Evolutionary conservation across 2,797 vertebrate genomes (phyloP).

Genomic region (Molossus alvarezi): DNA sequence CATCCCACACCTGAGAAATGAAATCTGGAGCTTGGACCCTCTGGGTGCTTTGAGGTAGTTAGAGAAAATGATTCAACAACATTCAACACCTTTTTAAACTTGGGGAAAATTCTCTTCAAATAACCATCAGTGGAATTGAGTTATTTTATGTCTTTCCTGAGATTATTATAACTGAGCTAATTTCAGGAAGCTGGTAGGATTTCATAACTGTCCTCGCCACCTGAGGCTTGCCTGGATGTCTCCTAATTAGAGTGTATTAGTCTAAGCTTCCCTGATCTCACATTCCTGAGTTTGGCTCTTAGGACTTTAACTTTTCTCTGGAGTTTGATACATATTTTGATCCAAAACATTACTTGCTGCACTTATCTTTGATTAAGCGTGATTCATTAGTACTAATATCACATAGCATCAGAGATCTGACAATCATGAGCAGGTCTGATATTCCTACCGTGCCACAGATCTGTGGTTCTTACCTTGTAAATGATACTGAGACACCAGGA

Average conservation of each 20-base stretch:
- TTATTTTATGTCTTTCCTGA: slow-evolving; percentile 18
- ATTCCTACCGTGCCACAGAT: not conserved
- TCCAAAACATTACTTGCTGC: not conserved
- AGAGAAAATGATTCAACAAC: not conserved
- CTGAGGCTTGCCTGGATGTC: not conserved
- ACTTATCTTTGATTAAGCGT: slow-evolving; percentile 20
- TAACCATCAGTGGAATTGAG: not conserved
- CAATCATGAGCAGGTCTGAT: not conserved
- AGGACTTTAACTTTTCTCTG: not conserved
- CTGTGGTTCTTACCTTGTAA: not conserved
- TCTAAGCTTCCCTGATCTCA: not conserved
- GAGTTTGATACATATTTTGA: not conserved
- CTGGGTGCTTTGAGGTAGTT: not conserved
- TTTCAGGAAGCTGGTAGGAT: not conserved
- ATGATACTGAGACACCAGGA: not conserved
- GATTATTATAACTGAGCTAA: not conserved
- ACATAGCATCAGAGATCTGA: slow-evolving; percentile 36
- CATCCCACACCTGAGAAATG: not conserved
- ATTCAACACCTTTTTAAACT: not conserved
- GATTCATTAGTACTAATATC: not conserved
- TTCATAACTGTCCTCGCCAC: not conserved
- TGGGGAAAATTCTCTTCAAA: not conserved
- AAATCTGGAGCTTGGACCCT: not conserved
- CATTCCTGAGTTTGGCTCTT: not conserved
- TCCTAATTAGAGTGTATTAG: not conserved